These are phyloP conservation scores for Bimastos eiseni DNA, from an alignment of 2,888 invertebrate genomes.

Conservation along the genomic window DNA sequence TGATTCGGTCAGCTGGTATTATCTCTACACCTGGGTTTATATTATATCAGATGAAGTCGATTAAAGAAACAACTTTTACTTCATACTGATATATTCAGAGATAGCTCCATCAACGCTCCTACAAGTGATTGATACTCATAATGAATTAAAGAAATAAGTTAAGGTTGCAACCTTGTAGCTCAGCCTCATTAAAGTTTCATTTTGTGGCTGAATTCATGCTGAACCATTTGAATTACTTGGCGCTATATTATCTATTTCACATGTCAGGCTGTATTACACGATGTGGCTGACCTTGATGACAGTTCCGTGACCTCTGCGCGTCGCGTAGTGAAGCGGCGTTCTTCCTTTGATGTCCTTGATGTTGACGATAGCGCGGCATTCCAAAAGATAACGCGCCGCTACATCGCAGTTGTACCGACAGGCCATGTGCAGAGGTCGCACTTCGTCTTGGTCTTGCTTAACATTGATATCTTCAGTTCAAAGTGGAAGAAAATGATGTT, in stretches of 20 bases:
- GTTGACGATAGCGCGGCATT: constrained; percentile 42
- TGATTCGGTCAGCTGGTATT: too few relatives aligned
- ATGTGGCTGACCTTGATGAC: constrained; percentile 43
- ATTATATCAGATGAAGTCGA: too few relatives aligned
- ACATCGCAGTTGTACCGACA: constrained; percentile 44
- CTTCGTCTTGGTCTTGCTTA: constrained; percentile 43
- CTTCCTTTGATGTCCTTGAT: constrained; percentile 45
- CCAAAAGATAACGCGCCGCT: constrained; percentile 42
- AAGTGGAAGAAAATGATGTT: neutral
- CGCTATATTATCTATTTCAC: neutral
- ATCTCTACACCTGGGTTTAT: too few relatives aligned
- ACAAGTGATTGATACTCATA: too few relatives aligned
- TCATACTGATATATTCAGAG: too few relatives aligned
- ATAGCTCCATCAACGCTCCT: too few relatives aligned
- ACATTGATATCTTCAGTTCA: constrained; percentile 41
- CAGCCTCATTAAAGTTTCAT: neutral
- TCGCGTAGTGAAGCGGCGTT: constrained; percentile 48
- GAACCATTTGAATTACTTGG: neutral
- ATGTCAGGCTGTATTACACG: neutral
- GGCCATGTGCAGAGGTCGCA: constrained; percentile 44
- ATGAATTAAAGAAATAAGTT: neutral
- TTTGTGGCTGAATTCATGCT: neutral
- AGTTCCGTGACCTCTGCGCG: constrained; percentile 43
- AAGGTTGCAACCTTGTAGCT: neutral
- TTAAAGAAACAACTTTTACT: too few relatives aligned